Evolutionary conservation across 1,140 invertebrate genomes (phyloP).

Genomic region (Whitmania pigra): DNA sequence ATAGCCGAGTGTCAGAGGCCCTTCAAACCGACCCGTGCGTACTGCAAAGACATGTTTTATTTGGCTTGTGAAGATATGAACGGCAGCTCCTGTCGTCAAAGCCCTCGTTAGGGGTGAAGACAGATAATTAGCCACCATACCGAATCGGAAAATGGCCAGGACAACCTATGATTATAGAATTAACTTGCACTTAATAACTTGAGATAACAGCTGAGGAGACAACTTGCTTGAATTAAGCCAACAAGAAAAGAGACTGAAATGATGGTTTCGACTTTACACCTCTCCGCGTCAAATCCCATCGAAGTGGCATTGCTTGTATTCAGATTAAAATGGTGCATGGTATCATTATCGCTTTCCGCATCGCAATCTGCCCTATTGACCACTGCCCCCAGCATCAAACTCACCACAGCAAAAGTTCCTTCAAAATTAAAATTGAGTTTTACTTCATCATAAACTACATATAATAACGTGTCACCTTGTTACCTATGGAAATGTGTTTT

Average conservation of each 20-base stretch:
- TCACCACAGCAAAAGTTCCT: constrained; percentile 44
- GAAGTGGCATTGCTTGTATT: neutral
- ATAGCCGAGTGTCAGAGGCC: constrained; percentile 41
- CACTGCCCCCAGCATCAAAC: constrained; percentile 41
- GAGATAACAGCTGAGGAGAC: no score
- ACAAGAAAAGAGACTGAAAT: constrained; percentile 1
- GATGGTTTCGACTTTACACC: neutral
- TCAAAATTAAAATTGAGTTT: constrained; percentile 18
- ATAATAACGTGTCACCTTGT: neutral
- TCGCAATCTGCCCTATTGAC: constrained; percentile 30
- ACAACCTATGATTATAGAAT: constrained; percentile 33
- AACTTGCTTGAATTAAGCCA: constrained; percentile 2
- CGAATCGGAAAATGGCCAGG: constrained; percentile 42
- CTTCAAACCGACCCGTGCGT: constrained; percentile 33
- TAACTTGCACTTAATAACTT: no score
- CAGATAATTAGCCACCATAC: constrained; percentile 44
- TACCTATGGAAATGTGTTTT: constrained; percentile 41
- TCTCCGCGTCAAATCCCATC: neutral
- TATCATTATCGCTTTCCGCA: neutral
- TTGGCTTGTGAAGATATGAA: constrained; percentile 46
- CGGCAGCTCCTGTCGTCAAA: constrained; percentile 45
- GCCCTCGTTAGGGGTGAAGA: constrained; percentile 45
- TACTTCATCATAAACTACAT: neutral
- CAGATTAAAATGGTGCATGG: neutral
- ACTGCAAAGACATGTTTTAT: constrained; percentile 44